Base-by-base conservation (phyloP, 1,140 invertebrate species). In the Homalodisca vitripennis region DNA sequence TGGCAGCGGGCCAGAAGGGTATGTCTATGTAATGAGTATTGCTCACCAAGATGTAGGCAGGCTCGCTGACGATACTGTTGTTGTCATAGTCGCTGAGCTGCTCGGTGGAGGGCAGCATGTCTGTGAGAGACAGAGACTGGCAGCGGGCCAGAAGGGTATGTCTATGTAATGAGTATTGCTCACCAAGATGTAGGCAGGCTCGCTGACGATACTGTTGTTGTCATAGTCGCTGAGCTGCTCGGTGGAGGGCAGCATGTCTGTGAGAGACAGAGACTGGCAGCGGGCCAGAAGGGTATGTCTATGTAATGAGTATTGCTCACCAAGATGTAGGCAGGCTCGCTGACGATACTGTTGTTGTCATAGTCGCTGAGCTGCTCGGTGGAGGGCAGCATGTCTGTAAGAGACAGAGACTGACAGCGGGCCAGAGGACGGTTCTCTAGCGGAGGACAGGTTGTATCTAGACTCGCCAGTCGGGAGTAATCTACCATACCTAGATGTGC, bases 41-140 rank as follows among this genome's bases (percentile, higher is more conserved):
- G 47, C 75, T 73, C 41, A 76, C 75, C 29, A 74, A 55, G 29
- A 75, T 20, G 55, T 77, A 77, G 0, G 90, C 88, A 1, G 91
- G 91, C 79, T 93, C 91, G 77, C 90, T 92, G 76, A 91, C 92
- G 57, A 92, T 91, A 74, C 91, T 91, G 74, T 85, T 90, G 17
- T 71, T 73, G 20, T 75, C 76, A 46, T 72, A 66, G 29, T 75
- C 75, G 47, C 48, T 51, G 48, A 51, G 6, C n/a, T 51, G 48
- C n/a, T 51, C 48, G 20, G 31, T 27, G 2, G 24, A 85, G 20
- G 63, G 63, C 72, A 86, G 82, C 78, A 87, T 88, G 75, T 87
- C 90, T 71, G 84, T 90, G 48, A 91, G 81, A 60, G 88, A 89
- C 47, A 87, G 78, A 47, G 90, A 92, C 80, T 89, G 85, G 71